Conservation (phyloP, 1,140 invertebrate genomes). For the Colletes latitarsis region DNA sequence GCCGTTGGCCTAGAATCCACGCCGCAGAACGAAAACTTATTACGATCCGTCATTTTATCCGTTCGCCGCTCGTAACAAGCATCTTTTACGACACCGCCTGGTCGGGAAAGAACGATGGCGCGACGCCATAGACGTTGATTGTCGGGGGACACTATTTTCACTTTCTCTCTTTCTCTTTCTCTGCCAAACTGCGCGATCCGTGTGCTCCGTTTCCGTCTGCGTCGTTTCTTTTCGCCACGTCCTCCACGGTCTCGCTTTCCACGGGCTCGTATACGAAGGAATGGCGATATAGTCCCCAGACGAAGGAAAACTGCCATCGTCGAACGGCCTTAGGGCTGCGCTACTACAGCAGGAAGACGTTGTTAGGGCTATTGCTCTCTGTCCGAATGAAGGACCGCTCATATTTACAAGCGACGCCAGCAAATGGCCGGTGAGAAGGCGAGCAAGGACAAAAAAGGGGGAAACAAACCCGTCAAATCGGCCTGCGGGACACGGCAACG, state of each 20-base stretch:
- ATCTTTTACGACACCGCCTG: conserved; percentile 73
- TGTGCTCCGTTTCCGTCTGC: conserved; percentile 31
- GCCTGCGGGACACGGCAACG: conserved; percentile 59
- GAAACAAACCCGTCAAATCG: conserved; percentile 65
- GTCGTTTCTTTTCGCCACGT: conserved; percentile 28
- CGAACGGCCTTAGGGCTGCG: conserved; percentile 51
- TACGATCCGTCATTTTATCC: conserved; percentile 71
- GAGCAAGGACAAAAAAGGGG: conserved; percentile 16
- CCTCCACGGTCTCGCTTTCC: conserved; percentile 36
- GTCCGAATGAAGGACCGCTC: conserved; percentile 75
- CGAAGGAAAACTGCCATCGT: conserved; percentile 53
- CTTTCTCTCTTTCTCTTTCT: background rate
- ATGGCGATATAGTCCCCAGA: conserved; percentile 53
- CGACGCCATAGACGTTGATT: conserved; percentile 74
- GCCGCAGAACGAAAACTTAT: conserved; percentile 65
- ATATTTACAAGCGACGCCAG: conserved; percentile 75
- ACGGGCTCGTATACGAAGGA: conserved; percentile 47
- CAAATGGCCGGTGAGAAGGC: conserved; percentile 65
- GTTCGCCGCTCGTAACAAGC: conserved; percentile 71
- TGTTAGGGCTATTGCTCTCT: conserved; percentile 75
- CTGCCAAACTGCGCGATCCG: background rate
- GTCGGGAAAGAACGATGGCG: conserved; percentile 70
- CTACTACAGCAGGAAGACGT: conserved; percentile 66
- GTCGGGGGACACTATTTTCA: conserved; percentile 52
- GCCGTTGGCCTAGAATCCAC: conserved; percentile 37